Percentiles rank a stretch among this genome's conserved stretches.
phyloP scores from a whole-genome alignment of 2,888 invertebrate species.

The Flexamia atlantica region DNA sequence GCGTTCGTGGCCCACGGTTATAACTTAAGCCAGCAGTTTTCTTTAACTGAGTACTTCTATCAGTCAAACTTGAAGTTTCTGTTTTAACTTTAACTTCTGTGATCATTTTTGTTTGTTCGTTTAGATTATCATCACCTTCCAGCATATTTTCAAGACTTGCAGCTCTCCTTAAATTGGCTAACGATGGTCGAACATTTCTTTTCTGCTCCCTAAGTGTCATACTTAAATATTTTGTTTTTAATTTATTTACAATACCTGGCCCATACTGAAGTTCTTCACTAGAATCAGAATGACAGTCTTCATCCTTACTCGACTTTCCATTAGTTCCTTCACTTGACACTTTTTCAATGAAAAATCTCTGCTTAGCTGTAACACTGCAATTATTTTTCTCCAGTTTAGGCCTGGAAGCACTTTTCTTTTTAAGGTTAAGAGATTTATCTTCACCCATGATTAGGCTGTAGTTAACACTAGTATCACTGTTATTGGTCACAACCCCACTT shows the following conservation, averaged over 20 bases:
- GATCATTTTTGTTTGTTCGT: constrained; percentile 28
- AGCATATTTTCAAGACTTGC: constrained; percentile 91
- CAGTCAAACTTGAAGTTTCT: constrained; percentile 32
- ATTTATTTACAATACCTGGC: constrained; percentile 93
- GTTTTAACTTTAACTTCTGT: constrained; percentile 2
- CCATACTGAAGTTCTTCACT: constrained; percentile 93
- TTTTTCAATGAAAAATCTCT: constrained; percentile 73
- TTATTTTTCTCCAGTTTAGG: constrained; percentile 58
- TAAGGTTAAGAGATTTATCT: constrained; percentile 67
- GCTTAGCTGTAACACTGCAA: constrained; percentile 76
- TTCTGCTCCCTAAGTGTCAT: constrained; percentile 87
- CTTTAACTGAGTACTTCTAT: background rate
- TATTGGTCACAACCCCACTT: constrained; percentile 53
- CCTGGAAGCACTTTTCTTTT: constrained; percentile 60
- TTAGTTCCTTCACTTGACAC: constrained; percentile 68
- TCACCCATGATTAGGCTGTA: constrained; percentile 67
- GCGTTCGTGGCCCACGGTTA: background rate
- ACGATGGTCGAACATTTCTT: constrained; percentile 81
- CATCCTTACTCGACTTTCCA: constrained; percentile 68
- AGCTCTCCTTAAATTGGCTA: constrained; percentile 85
- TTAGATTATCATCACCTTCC: constrained; percentile 79
- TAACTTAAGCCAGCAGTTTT: constrained; percentile 6
- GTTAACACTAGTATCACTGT: constrained; percentile 64
- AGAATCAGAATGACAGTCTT: constrained; percentile 77
- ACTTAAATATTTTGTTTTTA: constrained; percentile 92